Base-by-base conservation (phyloP, 2,797 vertebrate species). In the Numenius phaeopus region DNA sequence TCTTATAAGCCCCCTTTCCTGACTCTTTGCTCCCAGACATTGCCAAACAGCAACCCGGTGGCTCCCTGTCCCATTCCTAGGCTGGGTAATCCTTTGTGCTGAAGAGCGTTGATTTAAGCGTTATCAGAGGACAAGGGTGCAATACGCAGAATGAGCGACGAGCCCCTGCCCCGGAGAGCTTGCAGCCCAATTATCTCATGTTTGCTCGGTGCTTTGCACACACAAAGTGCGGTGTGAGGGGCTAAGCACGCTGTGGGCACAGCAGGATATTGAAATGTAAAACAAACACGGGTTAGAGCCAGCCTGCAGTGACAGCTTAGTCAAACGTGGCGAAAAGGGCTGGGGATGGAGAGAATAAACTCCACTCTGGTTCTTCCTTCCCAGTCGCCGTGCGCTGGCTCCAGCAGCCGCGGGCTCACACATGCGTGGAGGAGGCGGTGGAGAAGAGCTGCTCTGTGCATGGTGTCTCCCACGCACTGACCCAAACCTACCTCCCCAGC, bases 171-270 rank as follows among this genome's bases (percentile, higher is more conserved):
- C 24, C 77, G 72, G 49, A 64, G 70, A 90, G 52, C 47, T 86
- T 88, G 46, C 66, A 85, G 91, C 84, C 64, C 87, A 78, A 85
- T 96, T 87, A 89, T 62, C 52, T 94, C 24, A 16, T 83, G 77
- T 96, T 95, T 94, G 34, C 62, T 82, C 4, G 2, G 55, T 87
- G 84, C 50, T 40, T 32, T 94, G 87, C 27, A 15, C 30, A n/a
- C 65, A 70, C 37, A 14, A 9, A 59, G 17, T 47, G 52, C 12
- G 2, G 46, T 47, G 39, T 40, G 75, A 82, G 59, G 86, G 93
- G 70, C 59, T 87, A 42, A 89, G 76, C 39, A 11, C 2, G 3
- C 8, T 72, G 54, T 85, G 72, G 77, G 57, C 62, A 9, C 79
- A 64, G 89, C 6, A 0, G 65, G 81, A n/a, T 64, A 65, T 44